Conservation (phyloP, 2,113 vertebrate species). For the Eptesicus fuscus region DNA sequence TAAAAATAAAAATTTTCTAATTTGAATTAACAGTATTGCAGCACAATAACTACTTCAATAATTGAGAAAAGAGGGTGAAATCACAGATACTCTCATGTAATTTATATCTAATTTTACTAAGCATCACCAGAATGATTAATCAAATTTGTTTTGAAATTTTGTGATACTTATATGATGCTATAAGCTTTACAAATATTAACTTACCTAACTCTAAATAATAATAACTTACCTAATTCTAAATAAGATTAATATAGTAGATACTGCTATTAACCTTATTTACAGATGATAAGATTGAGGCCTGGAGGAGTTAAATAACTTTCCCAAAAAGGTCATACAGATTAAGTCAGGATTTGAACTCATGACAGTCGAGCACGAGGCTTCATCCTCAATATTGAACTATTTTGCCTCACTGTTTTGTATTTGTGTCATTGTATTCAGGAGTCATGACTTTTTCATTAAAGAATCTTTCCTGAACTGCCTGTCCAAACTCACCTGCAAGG, state of each 20-base stretch:
- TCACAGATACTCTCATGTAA: neutral
- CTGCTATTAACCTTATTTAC: neutral
- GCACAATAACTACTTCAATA: neutral
- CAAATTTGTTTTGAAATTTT: neutral
- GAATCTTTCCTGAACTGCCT: neutral
- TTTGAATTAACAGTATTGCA: neutral
- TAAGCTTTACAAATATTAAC: neutral
- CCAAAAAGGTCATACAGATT: neutral
- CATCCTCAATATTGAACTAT: neutral
- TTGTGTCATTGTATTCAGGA: neutral
- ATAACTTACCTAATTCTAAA: neutral
- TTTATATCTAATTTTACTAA: neutral
- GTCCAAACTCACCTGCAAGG: neutral
- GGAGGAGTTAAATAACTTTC: neutral
- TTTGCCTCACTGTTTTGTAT: neutral
- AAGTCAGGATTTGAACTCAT: neutral
- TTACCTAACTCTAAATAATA: neutral
- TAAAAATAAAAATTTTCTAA: neutral
- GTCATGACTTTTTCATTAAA: neutral
- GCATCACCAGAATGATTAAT: neutral
- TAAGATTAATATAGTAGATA: neutral
- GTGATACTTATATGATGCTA: neutral
- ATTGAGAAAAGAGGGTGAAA: neutral
- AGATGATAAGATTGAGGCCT: neutral
- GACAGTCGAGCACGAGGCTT: neutral